Evolutionary conservation across 2,113 vertebrate species (phyloP).

Genomic region (Lepisosteus oculatus): DNA sequence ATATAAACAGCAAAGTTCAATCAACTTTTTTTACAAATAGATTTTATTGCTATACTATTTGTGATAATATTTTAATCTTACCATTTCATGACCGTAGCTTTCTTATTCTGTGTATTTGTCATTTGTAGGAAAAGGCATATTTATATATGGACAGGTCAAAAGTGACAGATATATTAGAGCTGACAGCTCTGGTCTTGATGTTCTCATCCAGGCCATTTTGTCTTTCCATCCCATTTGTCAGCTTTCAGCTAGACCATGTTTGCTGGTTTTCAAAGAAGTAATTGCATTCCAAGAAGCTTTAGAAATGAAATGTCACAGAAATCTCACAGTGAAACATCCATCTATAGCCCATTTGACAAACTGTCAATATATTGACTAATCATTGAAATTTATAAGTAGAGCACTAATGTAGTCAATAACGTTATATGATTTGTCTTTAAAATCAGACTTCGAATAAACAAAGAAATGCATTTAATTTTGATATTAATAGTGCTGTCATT

Average conservation of each 20-base stretch:
- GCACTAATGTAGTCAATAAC: neutral
- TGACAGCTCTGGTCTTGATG: neutral
- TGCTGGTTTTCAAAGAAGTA: neutral
- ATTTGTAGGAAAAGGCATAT: too few relatives aligned
- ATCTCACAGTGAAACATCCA: neutral
- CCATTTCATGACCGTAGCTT: too few relatives aligned
- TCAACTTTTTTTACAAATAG: too few relatives aligned
- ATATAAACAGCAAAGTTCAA: too few relatives aligned
- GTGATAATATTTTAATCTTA: too few relatives aligned
- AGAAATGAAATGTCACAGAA: neutral
- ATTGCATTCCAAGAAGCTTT: slow-evolving; percentile 1
- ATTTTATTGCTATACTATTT: too few relatives aligned
- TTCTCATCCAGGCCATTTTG: neutral
- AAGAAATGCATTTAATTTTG: neutral
- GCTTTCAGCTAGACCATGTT: neutral
- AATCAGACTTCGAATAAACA: neutral
- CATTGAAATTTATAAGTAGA: neutral
- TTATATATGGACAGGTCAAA: neutral
- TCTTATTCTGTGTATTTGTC: too few relatives aligned
- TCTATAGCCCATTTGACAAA: neutral
- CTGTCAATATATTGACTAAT: slow-evolving; percentile 8
- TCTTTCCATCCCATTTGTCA: slow-evolving; percentile 2
- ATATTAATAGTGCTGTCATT: too few relatives aligned
- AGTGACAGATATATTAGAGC: neutral
- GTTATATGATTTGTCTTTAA: neutral